Evolutionary conservation across 2,888 invertebrate species (phyloP).

Genomic region (Eubasilissa splendida): DNA sequence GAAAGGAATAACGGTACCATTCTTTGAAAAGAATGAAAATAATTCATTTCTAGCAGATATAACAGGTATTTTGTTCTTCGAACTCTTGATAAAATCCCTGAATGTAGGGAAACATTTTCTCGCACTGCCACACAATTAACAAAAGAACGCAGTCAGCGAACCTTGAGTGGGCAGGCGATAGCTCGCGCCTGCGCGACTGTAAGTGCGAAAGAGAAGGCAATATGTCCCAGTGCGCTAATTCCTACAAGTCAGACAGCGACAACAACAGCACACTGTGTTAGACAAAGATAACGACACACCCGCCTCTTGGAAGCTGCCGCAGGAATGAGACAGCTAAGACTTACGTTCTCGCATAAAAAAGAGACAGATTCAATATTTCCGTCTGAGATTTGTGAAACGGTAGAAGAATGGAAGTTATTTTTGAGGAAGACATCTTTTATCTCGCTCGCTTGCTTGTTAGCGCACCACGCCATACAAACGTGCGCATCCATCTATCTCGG

Average conservation of each 20-base stretch:
- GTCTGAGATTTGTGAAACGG: background rate
- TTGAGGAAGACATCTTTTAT: conserved; percentile 55
- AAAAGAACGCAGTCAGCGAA: conserved; percentile 76
- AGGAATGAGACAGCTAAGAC: conserved; percentile 39
- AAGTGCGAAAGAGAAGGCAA: conserved; percentile 61
- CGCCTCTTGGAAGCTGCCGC: conserved; percentile 51
- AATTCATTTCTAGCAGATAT: too few species aligned
- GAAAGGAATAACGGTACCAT: too few species aligned
- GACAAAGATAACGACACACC: conserved; percentile 53
- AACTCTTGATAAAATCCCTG: background rate
- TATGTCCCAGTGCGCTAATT: conserved; percentile 12
- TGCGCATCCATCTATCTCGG: conserved; percentile 32
- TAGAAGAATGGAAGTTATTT: conserved; percentile 10
- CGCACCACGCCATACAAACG: conserved; percentile 59
- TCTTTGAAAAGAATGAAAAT: too few species aligned
- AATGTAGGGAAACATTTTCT: conserved; percentile 60
- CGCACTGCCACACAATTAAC: conserved; percentile 71
- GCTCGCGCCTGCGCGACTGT: conserved; percentile 78
- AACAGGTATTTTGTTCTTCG: too few species aligned
- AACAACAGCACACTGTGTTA: conserved; percentile 35
- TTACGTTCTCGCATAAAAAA: conserved; percentile 23
- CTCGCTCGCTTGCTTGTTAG: conserved; percentile 72
- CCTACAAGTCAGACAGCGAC: conserved; percentile 43
- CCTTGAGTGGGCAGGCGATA: conserved; percentile 77
- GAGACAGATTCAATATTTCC: conserved; percentile 20